Evolutionary conservation across 2,113 vertebrate species (phyloP), one percentile per base, ranked within the genome.

Genomic region (Acanthisitta chloris): DNA sequence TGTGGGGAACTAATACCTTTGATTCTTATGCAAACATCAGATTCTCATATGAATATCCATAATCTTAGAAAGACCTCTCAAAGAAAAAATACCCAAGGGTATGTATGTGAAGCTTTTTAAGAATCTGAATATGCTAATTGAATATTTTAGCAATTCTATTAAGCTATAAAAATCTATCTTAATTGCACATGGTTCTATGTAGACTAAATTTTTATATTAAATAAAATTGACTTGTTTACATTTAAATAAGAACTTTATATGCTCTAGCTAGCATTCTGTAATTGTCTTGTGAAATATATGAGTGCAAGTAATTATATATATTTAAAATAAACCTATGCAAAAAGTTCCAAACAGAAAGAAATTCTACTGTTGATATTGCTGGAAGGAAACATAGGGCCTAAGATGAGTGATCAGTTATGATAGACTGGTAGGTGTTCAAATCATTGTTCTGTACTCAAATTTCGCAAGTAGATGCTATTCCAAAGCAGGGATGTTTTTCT

Each of bases 1-100:
- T 38, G 23, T 66, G 46, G 62, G 17, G 49, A 92, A 54, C 10
- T 73, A 88, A 88, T 73, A 73, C 40, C 8, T 77, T 83, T 83
- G 76, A 95, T 83, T 94, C 86, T 93, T 92, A 92, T 66, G 59
- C n/a, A 94, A 89, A 88, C 48, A 87, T 74, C 43, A 85, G 21
- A 87, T 85, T 87, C 65, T 91, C 40, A 40, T 33, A 82, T 69
- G 57, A 84, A 93, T 79, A 96, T 76, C 46, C 17, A 48, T 84
- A 93, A 87, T 91, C 87, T 93, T 87, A 51, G 51, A 90, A 95
- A 91, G 48, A 81, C 15, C 21, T 64, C 59, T 40, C 51, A 92
- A 86, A 81, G 48, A 40, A 80, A 86, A 80, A 78, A 59, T 86
- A 81, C 76, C 21, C 48, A 25, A 71, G n/a, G 46, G 16, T 77